Evolutionary conservation across 2,797 vertebrate genomes (phyloP).

Genomic region (Ceryle rudis): DNA sequence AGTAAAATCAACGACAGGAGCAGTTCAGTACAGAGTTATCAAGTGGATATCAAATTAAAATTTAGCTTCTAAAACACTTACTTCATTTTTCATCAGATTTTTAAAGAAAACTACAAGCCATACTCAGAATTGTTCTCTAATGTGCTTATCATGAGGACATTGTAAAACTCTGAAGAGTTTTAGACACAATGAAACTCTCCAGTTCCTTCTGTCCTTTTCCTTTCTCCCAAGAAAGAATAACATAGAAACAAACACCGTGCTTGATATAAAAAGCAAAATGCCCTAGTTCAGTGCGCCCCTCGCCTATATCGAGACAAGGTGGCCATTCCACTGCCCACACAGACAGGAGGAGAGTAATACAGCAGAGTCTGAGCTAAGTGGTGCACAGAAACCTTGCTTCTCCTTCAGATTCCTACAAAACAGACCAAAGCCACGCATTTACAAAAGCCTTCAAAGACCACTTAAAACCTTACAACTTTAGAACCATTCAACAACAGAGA

Average conservation of each 20-base stretch:
- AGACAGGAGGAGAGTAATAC: not conserved
- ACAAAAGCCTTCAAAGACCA: accelerated
- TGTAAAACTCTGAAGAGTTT: not conserved
- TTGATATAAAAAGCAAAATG: not conserved
- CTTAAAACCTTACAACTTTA: not conserved
- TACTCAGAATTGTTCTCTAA: not conserved
- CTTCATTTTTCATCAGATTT: not conserved
- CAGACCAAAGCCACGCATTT: accelerated
- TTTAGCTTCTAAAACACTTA: constrained; percentile 23
- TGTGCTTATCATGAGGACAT: not conserved
- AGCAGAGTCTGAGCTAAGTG: not conserved
- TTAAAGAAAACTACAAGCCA: not conserved
- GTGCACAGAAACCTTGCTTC: not conserved
- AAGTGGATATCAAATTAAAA: constrained; percentile 54
- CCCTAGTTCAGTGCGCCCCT: not conserved
- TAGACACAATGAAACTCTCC: not conserved
- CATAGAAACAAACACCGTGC: not conserved
- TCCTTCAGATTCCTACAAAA: not conserved
- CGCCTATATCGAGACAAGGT: accelerated
- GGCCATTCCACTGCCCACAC: not conserved
- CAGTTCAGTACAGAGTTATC: constrained; percentile 13
- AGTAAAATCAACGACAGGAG: constrained; percentile 57
- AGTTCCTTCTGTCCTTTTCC: not conserved
- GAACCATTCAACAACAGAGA: not conserved
- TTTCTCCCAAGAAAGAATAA: not conserved